These are phyloP conservation scores for Temnothorax nylanderi DNA, from an alignment of 1,140 invertebrate genomes.

Conservation along the genomic window DNA sequence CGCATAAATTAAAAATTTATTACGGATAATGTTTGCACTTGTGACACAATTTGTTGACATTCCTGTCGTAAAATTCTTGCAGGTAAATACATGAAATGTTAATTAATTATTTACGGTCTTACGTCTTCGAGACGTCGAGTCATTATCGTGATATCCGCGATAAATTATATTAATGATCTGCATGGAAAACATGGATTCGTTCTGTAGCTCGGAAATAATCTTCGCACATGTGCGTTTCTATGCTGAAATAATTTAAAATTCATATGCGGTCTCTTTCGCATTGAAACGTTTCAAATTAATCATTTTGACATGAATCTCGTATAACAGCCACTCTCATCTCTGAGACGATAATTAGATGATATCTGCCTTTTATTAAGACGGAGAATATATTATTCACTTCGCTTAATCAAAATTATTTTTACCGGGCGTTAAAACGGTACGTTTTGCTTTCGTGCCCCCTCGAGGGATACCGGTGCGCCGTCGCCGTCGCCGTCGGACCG, in stretches of 20 bases:
- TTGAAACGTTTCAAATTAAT: constrained; percentile 25
- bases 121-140: neutral
- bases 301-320: constrained; percentile 19
- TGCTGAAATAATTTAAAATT: constrained; percentile 29
- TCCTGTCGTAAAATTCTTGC: neutral
- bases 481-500: constrained; percentile 13
- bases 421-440: constrained; percentile 32
- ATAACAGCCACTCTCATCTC: neutral
- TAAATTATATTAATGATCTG: neutral
- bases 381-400: constrained; percentile 18
- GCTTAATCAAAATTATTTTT: constrained; percentile 38
- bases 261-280: neutral
- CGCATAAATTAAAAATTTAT: neutral
- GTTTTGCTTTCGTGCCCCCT: constrained; percentile 35
- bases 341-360: constrained; percentile 35
- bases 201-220: neutral
- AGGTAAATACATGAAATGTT: neutral
- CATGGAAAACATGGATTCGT: neutral
- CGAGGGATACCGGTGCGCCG: neutral
- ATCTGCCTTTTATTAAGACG: constrained; percentile 31
- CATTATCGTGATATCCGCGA: constrained; percentile 10
- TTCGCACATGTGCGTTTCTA: neutral
- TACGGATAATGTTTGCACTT: neutral
- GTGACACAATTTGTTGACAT: neutral
- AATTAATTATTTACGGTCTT: neutral